Percentiles rank a stretch among this genome's conserved stretches.
These are phyloP conservation scores for Podabrus alpinus DNA, from an alignment of 2,888 invertebrate genomes.

Conservation along the genomic window DNA sequence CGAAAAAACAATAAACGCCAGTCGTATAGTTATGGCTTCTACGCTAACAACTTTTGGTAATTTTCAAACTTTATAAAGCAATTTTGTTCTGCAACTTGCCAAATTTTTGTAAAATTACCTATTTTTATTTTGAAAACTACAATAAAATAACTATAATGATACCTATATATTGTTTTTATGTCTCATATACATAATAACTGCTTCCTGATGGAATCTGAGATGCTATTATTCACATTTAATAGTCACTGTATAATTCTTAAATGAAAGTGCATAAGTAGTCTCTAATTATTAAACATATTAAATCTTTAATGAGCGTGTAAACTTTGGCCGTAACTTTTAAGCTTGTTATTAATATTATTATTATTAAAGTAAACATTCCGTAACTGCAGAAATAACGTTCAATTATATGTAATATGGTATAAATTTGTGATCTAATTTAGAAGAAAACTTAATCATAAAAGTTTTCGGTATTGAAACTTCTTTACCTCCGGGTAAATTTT, in stretches of 20 bases:
- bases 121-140: slow-evolving; percentile 1
- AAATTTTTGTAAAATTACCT: slow-evolving; percentile 1
- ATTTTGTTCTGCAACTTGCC: not conserved
- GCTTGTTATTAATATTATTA: not conserved
- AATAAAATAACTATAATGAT: not conserved
- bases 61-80: slow-evolving; percentile 4
- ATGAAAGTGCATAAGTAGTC: not conserved
- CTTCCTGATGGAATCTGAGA: not conserved
- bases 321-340: not conserved
- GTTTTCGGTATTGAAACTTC: not conserved
- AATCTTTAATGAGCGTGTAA: not conserved
- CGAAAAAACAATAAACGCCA: slow-evolving; percentile 26
- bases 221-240: not conserved
- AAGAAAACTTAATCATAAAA: not conserved
- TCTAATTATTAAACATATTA: not conserved
- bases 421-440: not conserved
- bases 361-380: not conserved
- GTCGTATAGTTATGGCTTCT: slow-evolving; percentile 21
- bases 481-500: not conserved
- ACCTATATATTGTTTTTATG: not conserved
- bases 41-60: slow-evolving; percentile 18
- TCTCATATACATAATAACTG: not conserved
- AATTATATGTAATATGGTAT: not conserved
- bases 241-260: not conserved
- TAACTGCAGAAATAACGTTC: not conserved